A percentile compares a stretch with the other conserved stretches of the same genome.
These are phyloP conservation scores for Himalopsyche kuldschensis DNA, from an alignment of 2,888 invertebrate species.

Conservation along the genomic window DNA sequence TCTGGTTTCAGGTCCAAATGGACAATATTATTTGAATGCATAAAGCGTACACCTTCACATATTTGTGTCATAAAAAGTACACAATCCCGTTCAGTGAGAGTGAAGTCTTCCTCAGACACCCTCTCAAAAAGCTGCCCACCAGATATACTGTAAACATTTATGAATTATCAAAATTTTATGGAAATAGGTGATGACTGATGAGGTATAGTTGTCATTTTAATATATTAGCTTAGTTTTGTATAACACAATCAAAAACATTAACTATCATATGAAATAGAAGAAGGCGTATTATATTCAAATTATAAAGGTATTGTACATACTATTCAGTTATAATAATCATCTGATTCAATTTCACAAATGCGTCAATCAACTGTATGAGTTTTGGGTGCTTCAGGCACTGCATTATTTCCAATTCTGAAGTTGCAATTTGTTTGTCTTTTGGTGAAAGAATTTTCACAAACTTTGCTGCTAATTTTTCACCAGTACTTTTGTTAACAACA, in stretches of 20 bases:
- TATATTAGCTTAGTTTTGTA: background rate
- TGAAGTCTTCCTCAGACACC: conserved; percentile 90
- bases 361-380: conserved; percentile 64
- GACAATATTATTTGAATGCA: conserved; percentile 81
- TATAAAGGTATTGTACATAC: conserved; percentile 61
- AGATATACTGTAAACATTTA: conserved; percentile 66
- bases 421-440: conserved; percentile 74
- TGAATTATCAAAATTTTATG: background rate
- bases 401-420: conserved; percentile 86
- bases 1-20: conserved; percentile 95
- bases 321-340: conserved; percentile 89
- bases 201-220: background rate
- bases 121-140: conserved; percentile 94
- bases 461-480: conserved; percentile 78
- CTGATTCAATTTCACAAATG: conserved; percentile 46
- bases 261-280: background rate
- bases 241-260: background rate
- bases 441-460: conserved; percentile 73
- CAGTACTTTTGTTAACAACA: conserved; percentile 63
- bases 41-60: conserved; percentile 86
- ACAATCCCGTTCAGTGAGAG: conserved; percentile 67
- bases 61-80: conserved; percentile 88
- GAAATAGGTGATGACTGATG: background rate
- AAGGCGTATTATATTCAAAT: background rate
- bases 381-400: conserved; percentile 81